phyloP scores from a whole-genome alignment of 2,888 invertebrate genomes.

The Zygaena filipendulae region DNA sequence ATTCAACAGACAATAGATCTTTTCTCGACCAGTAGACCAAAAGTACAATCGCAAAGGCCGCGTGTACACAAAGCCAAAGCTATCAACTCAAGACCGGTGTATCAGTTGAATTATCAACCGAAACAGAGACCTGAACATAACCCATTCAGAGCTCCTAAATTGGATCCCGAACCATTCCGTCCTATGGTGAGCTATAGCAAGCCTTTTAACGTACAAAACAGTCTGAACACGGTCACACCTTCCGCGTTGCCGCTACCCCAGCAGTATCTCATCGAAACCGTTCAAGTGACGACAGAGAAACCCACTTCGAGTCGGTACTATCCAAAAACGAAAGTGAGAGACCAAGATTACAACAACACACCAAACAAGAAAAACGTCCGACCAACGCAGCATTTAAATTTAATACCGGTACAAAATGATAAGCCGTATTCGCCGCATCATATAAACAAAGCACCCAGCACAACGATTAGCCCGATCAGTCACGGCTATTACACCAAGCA shows the following conservation, averaged over 20 bases:
- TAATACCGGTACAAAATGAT: slow-evolving; percentile 40
- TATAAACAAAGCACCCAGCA: slow-evolving; percentile 38
- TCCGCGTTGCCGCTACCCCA: slow-evolving; percentile 47
- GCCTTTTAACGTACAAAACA: slow-evolving; percentile 53
- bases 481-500: slow-evolving; percentile 76
- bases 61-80: slow-evolving; percentile 59
- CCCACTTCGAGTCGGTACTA: slow-evolving; percentile 61
- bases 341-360: slow-evolving; percentile 54
- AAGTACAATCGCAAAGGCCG: slow-evolving; percentile 44
- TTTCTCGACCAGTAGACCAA: slow-evolving; percentile 68
- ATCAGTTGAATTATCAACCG: slow-evolving; percentile 79
- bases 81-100: slow-evolving; percentile 68
- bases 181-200: slow-evolving; percentile 72
- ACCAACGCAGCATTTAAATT: slow-evolving; percentile 39
- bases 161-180: slow-evolving; percentile 71
- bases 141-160: slow-evolving; percentile 57
- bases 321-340: slow-evolving; percentile 51
- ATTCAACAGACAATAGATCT: slow-evolving; percentile 74
- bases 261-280: slow-evolving; percentile 54
- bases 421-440: slow-evolving; percentile 37
- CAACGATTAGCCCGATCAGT: slow-evolving; percentile 67
- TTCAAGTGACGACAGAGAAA: slow-evolving; percentile 59
- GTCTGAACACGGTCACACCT: slow-evolving; percentile 51
- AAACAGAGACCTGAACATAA: slow-evolving; percentile 55
- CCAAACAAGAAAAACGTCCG: slow-evolving; percentile 33